Conservation (phyloP, 2,113 vertebrate species). For the Neoarius graeffei region DNA sequence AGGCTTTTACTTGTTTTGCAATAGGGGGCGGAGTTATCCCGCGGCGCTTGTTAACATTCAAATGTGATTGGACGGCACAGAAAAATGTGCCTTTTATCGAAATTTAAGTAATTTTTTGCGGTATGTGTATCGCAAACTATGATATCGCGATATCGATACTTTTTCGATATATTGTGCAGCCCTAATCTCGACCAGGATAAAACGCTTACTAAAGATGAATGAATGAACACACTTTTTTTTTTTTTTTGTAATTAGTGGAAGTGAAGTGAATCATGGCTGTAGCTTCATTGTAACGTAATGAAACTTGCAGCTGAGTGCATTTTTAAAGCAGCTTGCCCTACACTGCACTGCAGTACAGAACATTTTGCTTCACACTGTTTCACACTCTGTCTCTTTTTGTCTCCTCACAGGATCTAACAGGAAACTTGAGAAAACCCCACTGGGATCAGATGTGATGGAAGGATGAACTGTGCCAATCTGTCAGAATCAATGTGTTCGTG, state of each 20-base stretch:
- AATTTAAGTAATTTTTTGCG: too few relatives aligned
- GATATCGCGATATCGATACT: too few relatives aligned
- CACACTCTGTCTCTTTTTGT: slow-evolving; percentile 10
- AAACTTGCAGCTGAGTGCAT: not conserved
- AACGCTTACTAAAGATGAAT: not conserved
- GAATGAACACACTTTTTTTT: not conserved
- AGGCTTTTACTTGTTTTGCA: too few relatives aligned
- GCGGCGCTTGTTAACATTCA: too few relatives aligned
- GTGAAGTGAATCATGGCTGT: not conserved
- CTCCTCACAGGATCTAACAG: slow-evolving; percentile 37
- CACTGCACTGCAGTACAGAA: not conserved
- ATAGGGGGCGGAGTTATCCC: too few relatives aligned
- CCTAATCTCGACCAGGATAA: not conserved
- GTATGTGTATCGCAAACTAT: too few relatives aligned
- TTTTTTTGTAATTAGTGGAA: not conserved
- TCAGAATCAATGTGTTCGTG: slow-evolving; percentile 26
- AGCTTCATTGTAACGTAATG: not conserved
- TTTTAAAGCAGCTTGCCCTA: not conserved
- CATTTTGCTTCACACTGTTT: not conserved
- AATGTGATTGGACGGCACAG: too few relatives aligned
- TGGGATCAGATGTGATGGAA: slow-evolving; percentile 16
- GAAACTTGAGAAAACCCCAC: slow-evolving; percentile 1
- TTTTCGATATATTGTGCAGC: too few relatives aligned
- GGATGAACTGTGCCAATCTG: slow-evolving; percentile 36
- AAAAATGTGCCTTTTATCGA: too few relatives aligned